Evolutionary conservation across 1,140 invertebrate species (phyloP).

Genomic region (Ditylenchus dipsaci): DNA sequence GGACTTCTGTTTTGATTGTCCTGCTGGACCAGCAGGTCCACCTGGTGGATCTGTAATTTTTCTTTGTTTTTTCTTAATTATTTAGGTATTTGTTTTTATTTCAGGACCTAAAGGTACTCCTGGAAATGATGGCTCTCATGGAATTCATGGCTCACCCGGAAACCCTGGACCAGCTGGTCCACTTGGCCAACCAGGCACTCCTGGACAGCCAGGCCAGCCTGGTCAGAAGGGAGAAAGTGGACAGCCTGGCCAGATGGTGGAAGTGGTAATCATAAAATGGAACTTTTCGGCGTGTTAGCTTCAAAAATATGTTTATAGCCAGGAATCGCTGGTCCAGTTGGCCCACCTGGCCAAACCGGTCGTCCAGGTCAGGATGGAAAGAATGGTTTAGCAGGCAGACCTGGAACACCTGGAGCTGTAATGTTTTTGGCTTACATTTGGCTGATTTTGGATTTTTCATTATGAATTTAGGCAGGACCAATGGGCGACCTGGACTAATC

Average conservation of each 20-base stretch:
- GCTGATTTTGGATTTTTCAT: neutral
- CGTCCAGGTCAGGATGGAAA: slow-evolving; percentile 15
- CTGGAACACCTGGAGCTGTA: slow-evolving; percentile 36
- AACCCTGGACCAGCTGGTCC: slow-evolving; percentile 10
- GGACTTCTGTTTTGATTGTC: slow-evolving; percentile 34
- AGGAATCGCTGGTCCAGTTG: slow-evolving; percentile 15
- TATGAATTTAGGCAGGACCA: neutral
- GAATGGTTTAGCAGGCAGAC: slow-evolving; percentile 19
- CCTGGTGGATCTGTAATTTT: slow-evolving; percentile 12
- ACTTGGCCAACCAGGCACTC: slow-evolving; percentile 12
- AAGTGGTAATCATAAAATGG: slow-evolving; percentile 4
- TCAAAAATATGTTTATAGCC: neutral
- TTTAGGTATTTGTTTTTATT: neutral
- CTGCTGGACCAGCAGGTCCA: slow-evolving; percentile 17
- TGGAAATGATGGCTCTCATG: neutral
- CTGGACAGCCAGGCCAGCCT: slow-evolving; percentile 23
- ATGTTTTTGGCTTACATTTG: neutral
- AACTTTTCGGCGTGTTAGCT: neutral
- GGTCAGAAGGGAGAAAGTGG: slow-evolving; percentile 10
- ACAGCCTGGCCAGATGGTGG: slow-evolving; percentile 6
- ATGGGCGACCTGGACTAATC: neutral
- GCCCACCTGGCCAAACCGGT: slow-evolving; percentile 4
- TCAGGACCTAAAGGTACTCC: neutral
- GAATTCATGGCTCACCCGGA: slow-evolving; percentile 2
- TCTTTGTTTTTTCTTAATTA: neutral